A percentile compares a stretch with the other conserved stretches of the same genome.
phyloP scores from a whole-genome alignment of 2,797 vertebrate genomes.

The Enteromius trimaculatus region DNA sequence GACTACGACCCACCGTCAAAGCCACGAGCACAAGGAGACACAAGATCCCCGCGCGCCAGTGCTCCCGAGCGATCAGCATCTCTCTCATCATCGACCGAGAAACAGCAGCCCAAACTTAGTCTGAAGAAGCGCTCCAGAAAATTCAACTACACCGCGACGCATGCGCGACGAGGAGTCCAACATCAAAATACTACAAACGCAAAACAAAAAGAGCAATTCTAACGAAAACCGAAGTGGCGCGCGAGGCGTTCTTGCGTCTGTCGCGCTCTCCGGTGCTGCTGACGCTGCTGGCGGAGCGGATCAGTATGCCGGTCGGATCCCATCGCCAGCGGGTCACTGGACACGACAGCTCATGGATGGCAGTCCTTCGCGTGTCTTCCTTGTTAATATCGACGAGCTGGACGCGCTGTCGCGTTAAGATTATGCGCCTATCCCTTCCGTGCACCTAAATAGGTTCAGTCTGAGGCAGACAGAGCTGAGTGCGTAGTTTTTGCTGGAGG shows the following conservation, averaged over 20 bases:
- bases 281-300: slow-evolving; percentile 58
- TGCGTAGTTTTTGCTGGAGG: slow-evolving; percentile 55
- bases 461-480: slow-evolving; percentile 43
- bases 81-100: slow-evolving; percentile 69
- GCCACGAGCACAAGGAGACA: slow-evolving; percentile 80
- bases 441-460: slow-evolving; percentile 27
- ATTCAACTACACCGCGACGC: slow-evolving; percentile 73
- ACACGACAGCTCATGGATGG: slow-evolving; percentile 57
- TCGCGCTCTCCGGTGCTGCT: slow-evolving; percentile 49
- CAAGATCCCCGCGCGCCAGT: slow-evolving; percentile 74
- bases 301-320: slow-evolving; percentile 65
- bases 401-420: slow-evolving; percentile 52
- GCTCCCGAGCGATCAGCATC: slow-evolving; percentile 78
- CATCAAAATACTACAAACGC: slow-evolving; percentile 68
- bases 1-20: slow-evolving; percentile 86
- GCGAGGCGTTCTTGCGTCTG: slow-evolving; percentile 22
- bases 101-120: slow-evolving; percentile 74
- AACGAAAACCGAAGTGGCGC: slow-evolving; percentile 31
- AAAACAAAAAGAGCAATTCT: slow-evolving; percentile 49
- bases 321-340: slow-evolving; percentile 56
- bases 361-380: slow-evolving; percentile 52
- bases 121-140: slow-evolving; percentile 71
- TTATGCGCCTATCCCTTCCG: slow-evolving; percentile 41
- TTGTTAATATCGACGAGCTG: slow-evolving; percentile 35
- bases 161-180: slow-evolving; percentile 78